Percentiles rank a stretch among this genome's conserved stretches.
Conservation (phyloP, 2,113 vertebrate species). For the Malaclemys terrapin region DNA sequence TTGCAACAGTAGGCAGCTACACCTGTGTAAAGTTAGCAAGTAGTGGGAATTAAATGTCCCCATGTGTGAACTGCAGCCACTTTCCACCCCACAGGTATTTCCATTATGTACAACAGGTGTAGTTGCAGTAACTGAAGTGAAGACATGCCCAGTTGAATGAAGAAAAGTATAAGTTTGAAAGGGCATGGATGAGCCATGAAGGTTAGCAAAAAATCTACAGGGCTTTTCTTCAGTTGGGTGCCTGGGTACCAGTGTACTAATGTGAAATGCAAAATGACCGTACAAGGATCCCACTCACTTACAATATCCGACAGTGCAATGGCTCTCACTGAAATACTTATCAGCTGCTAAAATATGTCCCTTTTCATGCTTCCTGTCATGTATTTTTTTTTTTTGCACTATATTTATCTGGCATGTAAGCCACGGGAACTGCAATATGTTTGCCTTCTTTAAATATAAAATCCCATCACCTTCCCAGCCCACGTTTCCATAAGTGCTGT, state of each 20-base stretch:
- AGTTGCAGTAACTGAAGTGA: background rate
- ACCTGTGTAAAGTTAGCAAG: background rate
- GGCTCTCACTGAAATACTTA: background rate
- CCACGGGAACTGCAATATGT: background rate
- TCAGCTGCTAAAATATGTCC: background rate
- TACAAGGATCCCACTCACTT: background rate
- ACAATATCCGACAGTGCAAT: background rate
- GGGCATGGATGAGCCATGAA: background rate
- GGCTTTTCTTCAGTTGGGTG: background rate
- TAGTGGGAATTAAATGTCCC: background rate
- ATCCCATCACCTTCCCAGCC: background rate
- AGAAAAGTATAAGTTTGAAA: background rate
- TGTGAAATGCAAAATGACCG: background rate
- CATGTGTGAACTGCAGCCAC: background rate
- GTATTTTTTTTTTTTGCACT: background rate
- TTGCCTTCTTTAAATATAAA: background rate
- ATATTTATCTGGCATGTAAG: background rate
- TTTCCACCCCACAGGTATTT: background rate
- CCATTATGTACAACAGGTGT: background rate
- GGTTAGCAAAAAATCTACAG: background rate
- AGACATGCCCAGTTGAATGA: background rate
- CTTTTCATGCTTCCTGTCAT: background rate
- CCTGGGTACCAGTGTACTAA: accelerated
- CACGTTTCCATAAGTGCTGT: background rate
- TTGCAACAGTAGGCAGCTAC: background rate